These are phyloP conservation scores for Lontra canadensis DNA, from an alignment of 2,113 vertebrate species.

Conservation along the genomic window DNA sequence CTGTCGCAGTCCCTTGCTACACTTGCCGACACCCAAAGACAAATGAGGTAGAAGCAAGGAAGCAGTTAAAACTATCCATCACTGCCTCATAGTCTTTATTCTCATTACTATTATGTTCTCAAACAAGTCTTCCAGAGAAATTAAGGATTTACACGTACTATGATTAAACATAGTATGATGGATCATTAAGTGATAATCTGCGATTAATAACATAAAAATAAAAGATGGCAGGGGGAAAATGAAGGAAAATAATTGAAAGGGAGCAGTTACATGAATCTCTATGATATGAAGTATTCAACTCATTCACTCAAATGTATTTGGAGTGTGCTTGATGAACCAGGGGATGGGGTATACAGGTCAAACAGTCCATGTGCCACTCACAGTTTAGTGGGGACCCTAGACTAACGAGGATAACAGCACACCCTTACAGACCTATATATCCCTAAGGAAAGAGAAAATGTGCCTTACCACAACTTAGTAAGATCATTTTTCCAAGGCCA, in stretches of 20 bases:
- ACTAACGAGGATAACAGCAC: not conserved
- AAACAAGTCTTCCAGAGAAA: constrained; percentile 33
- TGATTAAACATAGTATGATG: not conserved
- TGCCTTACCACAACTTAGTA: not conserved
- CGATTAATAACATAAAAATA: not conserved
- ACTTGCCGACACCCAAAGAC: not conserved
- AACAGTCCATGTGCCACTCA: fast-evolving
- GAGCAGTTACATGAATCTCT: not conserved
- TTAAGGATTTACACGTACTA: not conserved
- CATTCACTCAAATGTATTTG: not conserved
- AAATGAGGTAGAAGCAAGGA: not conserved
- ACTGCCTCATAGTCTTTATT: not conserved
- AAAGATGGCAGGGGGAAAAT: not conserved
- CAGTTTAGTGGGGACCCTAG: not conserved
- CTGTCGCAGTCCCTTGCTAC: not conserved
- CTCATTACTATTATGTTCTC: not conserved
- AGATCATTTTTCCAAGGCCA: not conserved
- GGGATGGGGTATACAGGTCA: not conserved
- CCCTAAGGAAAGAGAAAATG: not conserved
- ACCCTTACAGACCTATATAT: not conserved
- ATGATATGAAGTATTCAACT: not conserved
- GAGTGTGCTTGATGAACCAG: not conserved
- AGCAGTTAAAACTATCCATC: not conserved
- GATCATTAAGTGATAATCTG: not conserved
- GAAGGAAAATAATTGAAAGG: not conserved